These are phyloP conservation scores for Zosterops japonicus DNA, from an alignment of 2,113 vertebrate genomes.

Conservation along the genomic window DNA sequence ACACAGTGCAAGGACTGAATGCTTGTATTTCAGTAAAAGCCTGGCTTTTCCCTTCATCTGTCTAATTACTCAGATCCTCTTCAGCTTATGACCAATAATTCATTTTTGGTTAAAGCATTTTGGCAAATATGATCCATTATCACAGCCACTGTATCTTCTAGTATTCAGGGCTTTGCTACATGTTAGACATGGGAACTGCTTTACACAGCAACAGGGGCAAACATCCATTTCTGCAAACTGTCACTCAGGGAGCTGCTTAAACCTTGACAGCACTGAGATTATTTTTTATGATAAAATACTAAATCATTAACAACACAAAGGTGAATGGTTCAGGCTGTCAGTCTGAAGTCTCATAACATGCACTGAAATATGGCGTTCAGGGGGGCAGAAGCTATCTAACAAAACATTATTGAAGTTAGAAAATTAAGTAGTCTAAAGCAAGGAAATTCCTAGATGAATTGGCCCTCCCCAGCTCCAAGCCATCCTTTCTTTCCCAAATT, in stretches of 20 bases:
- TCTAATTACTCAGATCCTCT: not conserved
- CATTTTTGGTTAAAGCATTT: not conserved
- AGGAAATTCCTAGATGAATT: slow-evolving; percentile 12
- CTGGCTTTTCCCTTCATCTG: not conserved
- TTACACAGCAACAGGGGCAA: not conserved
- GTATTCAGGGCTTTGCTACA: not conserved
- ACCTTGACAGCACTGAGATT: slow-evolving; percentile 33
- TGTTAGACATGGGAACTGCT: not conserved
- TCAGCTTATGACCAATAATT: not conserved
- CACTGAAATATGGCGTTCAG: not conserved
- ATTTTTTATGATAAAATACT: slow-evolving; percentile 50
- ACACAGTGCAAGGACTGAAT: not conserved
- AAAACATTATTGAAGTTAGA: not conserved
- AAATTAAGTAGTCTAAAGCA: slow-evolving; percentile 4
- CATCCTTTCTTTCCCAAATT: slow-evolving; percentile 1
- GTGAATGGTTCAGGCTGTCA: slow-evolving; percentile 51
- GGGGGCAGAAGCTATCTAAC: not conserved
- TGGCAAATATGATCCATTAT: not conserved
- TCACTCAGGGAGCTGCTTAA: slow-evolving; percentile 23
- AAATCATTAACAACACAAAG: slow-evolving; percentile 36
- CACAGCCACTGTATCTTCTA: not conserved
- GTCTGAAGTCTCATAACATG: not conserved
- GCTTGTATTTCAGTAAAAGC: not conserved
- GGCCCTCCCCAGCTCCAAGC: not conserved
- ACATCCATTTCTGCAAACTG: slow-evolving; percentile 24